A percentile compares a stretch with the other conserved stretches of the same genome.
Conservation (phyloP, 2,888 invertebrate species). For the Nemapogon koenigi region DNA sequence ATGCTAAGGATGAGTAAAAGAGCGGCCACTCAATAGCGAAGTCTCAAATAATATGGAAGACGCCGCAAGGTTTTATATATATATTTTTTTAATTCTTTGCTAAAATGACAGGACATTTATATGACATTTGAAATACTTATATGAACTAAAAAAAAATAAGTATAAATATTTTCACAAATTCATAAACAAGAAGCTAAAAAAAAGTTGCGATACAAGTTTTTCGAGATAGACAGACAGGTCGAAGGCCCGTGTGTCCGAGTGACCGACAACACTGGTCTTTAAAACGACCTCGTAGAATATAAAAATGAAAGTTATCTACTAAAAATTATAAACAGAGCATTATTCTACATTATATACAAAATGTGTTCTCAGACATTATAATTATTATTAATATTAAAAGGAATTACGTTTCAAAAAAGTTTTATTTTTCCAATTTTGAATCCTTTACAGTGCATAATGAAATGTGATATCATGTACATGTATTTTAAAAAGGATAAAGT, state of each 20-base stretch:
- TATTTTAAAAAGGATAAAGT: no score
- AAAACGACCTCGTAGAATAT: not conserved
- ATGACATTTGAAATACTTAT: not conserved
- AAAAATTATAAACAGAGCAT: not conserved
- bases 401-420: no score
- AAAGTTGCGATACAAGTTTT: slow-evolving; percentile 54
- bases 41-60: no score
- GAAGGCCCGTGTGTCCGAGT: slow-evolving; percentile 28
- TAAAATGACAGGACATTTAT: slow-evolving; percentile 17
- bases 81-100: no score
- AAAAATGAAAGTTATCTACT: slow-evolving; percentile 6
- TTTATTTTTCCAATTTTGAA: no score
- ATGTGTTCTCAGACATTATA: no score
- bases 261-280: slow-evolving; percentile 5
- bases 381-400: no score
- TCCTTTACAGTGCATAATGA: no score
- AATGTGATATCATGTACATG: no score
- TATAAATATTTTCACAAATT: not conserved
- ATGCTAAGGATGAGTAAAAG: no score
- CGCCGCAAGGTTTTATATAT: no score
- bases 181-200: slow-evolving; percentile 23
- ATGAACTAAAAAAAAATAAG: not conserved
- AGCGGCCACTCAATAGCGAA: no score
- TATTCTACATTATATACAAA: not conserved
- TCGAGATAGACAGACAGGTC: slow-evolving; percentile 37